These are phyloP conservation scores for Melopsittacus undulatus DNA, from an alignment of 2,797 vertebrate species.

Conservation along the genomic window DNA sequence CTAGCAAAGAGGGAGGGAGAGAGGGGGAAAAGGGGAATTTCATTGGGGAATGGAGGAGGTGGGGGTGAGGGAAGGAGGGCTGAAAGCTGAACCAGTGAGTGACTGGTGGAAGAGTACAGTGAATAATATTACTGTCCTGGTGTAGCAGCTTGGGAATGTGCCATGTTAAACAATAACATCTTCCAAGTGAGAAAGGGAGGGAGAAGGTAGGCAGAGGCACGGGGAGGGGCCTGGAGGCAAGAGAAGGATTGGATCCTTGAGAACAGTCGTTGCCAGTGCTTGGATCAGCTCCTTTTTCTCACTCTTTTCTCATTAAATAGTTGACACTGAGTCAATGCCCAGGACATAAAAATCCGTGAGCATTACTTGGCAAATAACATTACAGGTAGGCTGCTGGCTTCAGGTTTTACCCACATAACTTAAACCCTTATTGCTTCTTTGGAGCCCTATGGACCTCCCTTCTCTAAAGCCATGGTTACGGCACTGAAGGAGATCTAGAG, in stretches of 20 bases:
- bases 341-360: conserved; percentile 34
- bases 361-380: background rate
- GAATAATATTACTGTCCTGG: conserved; percentile 74
- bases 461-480: background rate
- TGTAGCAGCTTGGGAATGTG: conserved; percentile 70
- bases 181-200: conserved; percentile 63
- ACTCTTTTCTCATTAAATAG: conserved; percentile 23
- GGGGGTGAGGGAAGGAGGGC: conserved; percentile 8
- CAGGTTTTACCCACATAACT: background rate
- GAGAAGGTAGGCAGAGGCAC: background rate
- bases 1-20: conserved; percentile 40
- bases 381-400: conserved; percentile 24
- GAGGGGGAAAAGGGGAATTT: conserved; percentile 31
- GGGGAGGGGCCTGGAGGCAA: background rate
- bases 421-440: conserved; percentile 12
- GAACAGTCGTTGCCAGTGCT: background rate
- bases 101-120: conserved; percentile 68
- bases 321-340: conserved; percentile 44
- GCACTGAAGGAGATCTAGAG: background rate
- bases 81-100: conserved; percentile 62
- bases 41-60: conserved; percentile 42
- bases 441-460: background rate
- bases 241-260: conserved; percentile 1
- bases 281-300: conserved; percentile 13
- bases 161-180: conserved; percentile 73